Percentiles rank a stretch among this genome's conserved stretches.
Evolutionary conservation across 1,140 invertebrate genomes (phyloP).

Genomic region (Lepidurus arcticus): DNA sequence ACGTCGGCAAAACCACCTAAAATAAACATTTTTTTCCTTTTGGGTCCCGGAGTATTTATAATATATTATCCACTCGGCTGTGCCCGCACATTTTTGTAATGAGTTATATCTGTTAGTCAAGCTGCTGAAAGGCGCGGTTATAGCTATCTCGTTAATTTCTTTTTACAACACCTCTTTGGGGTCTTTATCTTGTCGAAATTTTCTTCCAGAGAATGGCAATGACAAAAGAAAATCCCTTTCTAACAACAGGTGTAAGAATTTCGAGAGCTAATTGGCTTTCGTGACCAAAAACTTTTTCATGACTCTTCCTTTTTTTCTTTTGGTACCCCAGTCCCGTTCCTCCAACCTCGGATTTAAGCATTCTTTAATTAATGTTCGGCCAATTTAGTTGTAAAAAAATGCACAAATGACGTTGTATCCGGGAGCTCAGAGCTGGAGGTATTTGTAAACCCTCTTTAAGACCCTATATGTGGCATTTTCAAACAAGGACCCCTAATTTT

Average conservation of each 20-base stretch:
- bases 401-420: neutral
- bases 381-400: conserved; percentile 5
- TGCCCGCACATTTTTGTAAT: too few species aligned
- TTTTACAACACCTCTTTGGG: too few species aligned
- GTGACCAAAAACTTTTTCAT: conserved; percentile 3
- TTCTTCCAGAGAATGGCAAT: neutral
- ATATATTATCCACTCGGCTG: too few species aligned
- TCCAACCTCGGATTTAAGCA: neutral
- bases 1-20: conserved; percentile 3
- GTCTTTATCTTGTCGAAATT: too few species aligned
- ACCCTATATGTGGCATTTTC: neutral
- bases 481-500: neutral
- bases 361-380: conserved; percentile 1
- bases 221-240: neutral
- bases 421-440: neutral
- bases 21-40: too few species aligned
- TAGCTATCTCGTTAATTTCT: too few species aligned
- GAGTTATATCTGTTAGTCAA: too few species aligned
- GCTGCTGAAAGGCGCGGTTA: too few species aligned
- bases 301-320: neutral
- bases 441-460: neutral
- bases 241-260: conserved; percentile 7
- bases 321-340: neutral
- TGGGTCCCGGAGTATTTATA: too few species aligned
- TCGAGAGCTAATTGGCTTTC: neutral